Conservation (phyloP, 2,888 invertebrate species). For the Timema podura region DNA sequence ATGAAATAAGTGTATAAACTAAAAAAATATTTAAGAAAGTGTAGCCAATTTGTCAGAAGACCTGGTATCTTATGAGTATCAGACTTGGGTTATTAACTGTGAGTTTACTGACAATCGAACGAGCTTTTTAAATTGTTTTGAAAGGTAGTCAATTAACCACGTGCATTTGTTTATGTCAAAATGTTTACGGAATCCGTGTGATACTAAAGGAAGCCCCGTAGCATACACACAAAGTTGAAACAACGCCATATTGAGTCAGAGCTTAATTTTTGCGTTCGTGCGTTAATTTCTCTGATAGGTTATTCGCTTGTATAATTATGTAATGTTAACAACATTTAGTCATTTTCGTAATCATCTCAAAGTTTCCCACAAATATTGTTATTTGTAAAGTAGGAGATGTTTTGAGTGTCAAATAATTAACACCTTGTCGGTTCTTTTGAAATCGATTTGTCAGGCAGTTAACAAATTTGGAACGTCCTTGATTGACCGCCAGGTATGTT, state of each 20-base stretch:
- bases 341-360: constrained; percentile 14
- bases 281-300: constrained; percentile 39
- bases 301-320: constrained; percentile 19
- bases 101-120: no score
- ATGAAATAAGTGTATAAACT: no score
- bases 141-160: constrained; percentile 19
- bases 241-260: constrained; percentile 59
- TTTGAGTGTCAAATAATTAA: constrained; percentile 34
- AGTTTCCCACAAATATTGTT: constrained; percentile 10
- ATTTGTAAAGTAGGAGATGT: constrained; percentile 11
- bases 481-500: constrained; percentile 52
- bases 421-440: constrained; percentile 39
- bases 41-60: neutral
- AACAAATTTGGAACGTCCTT: constrained; percentile 50
- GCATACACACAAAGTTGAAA: constrained; percentile 35
- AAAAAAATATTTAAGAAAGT: neutral
- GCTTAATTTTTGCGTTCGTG: constrained; percentile 54
- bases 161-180: constrained; percentile 32
- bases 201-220: constrained; percentile 34
- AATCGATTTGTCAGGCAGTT: constrained; percentile 56
- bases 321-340: constrained; percentile 16
- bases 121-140: constrained; percentile 13
- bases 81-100: neutral
- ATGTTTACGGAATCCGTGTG: constrained; percentile 33
- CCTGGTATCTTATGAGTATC: neutral